Conservation (phyloP, 2,113 vertebrate species). For the Paedocypris sp. region DNA sequence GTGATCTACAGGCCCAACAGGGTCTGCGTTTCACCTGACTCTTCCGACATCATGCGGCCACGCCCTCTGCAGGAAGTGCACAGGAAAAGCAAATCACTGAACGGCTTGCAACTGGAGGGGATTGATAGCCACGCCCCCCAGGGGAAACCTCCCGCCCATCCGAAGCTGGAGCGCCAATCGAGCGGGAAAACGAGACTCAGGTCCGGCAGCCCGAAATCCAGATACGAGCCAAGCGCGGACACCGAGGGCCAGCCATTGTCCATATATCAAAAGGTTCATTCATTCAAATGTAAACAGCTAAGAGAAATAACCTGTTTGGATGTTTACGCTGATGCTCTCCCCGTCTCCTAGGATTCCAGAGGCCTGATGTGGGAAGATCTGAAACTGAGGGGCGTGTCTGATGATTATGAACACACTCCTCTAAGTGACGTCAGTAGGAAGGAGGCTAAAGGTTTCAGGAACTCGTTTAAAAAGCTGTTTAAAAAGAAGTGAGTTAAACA, state of each 20-base stretch:
- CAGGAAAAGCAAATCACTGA: conserved; percentile 86
- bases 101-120: conserved; percentile 86
- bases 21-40: conserved; percentile 64
- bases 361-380: conserved; percentile 56
- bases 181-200: conserved; percentile 20
- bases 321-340: not conserved
- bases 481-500: conserved; percentile 84
- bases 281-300: not conserved
- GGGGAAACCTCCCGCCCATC: conserved; percentile 9
- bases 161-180: conserved; percentile 19
- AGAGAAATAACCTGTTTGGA: too few relatives aligned
- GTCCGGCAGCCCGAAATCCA: conserved; percentile 14
- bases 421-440: conserved; percentile 85
- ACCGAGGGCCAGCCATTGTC: conserved; percentile 9
- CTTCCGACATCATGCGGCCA: conserved; percentile 41
- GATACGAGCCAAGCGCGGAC: conserved; percentile 2
- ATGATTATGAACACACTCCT: conserved; percentile 75
- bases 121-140: conserved; percentile 46
- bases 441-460: conserved; percentile 92
- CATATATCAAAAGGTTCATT: conserved; percentile 10
- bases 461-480: conserved; percentile 97
- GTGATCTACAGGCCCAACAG: conserved; percentile 65
- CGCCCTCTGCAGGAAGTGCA: conserved; percentile 65
- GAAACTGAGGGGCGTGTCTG: conserved; percentile 65
- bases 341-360: conserved; percentile 43